Percentiles rank a stretch among this genome's conserved stretches.
phyloP scores from a whole-genome alignment of 2,113 vertebrate species.

The Apus apus region DNA sequence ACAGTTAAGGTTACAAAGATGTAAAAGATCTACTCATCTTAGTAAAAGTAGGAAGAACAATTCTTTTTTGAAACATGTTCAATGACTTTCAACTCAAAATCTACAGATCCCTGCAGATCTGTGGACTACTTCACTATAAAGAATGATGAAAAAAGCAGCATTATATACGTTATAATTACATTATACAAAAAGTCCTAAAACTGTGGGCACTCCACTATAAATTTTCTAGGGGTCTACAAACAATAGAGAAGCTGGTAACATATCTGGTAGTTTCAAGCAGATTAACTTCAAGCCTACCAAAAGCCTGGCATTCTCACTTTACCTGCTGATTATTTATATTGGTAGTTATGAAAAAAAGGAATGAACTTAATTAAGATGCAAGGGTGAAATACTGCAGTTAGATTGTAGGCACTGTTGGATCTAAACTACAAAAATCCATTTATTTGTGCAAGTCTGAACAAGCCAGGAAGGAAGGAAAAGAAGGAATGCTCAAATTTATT shows the following conservation, averaged over 20 bases:
- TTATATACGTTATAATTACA: neutral
- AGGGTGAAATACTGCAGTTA: neutral
- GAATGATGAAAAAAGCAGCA: neutral
- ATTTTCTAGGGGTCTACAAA: neutral
- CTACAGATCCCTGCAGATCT: neutral
- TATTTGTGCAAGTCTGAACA: neutral
- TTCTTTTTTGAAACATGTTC: neutral
- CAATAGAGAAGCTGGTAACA: neutral
- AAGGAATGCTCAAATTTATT: neutral
- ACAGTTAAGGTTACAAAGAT: neutral
- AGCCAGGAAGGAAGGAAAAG: neutral
- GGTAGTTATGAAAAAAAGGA: neutral
- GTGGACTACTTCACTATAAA: neutral
- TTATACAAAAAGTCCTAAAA: neutral
- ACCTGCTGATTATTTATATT: neutral
- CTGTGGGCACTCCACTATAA: neutral
- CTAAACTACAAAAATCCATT: neutral
- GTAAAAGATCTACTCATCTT: neutral
- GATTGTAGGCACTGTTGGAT: neutral
- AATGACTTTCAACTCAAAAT: neutral
- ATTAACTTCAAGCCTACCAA: neutral
- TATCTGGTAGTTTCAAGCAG: neutral
- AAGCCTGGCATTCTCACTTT: neutral
- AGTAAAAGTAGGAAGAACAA: neutral
- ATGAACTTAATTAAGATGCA: neutral